Evolutionary conservation across 2,888 invertebrate species (phyloP), one percentile per base, ranked within the genome.

Genomic region (Agrotis exclamationis): DNA sequence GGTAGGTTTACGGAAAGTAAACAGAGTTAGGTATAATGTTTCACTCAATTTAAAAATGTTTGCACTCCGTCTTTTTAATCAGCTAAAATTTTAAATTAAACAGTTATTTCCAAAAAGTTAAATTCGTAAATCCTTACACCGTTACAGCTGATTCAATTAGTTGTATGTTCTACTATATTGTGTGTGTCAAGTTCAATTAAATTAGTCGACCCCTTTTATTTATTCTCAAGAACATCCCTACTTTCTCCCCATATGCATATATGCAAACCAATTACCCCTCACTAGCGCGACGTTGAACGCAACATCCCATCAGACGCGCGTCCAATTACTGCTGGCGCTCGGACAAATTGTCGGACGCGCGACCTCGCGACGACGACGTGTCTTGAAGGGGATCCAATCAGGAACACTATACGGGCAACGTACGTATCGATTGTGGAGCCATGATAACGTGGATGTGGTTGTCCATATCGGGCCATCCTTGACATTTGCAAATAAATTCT

Each of bases 311-410:
- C 68, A 74, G 70, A 72, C 74, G 80, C 73, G 77, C 77, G 83
- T 84, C 82, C 87, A 86, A 87, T 87, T 85, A 87, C 81, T 71
- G 76, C 28, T 63, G 71, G 57, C 73, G 73, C 70, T 81, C 73
- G 76, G 81, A 87, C 86, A 87, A 86, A 83, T 86, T 82, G 80
- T 82, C 67, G 71, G 72, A 33, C 68, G 69, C 77, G 63, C 74
- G 73, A 74, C 70, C 59, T 65, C 72, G 66, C 68, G 83, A 73
- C 56, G 71, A 63, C 73, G 63, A n/a, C 76, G 79, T 74, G 80
- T 82, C 86, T 85, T 83, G 82, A 66, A 70, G 77, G 72, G 80
- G 63, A 76, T 79, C 84, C 88, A 86, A 87, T 87, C 87, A 86
- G 76, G 68, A 66, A 64, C 73, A 74, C 79, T 83, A 74, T 79